These are phyloP conservation scores for Heteromurus nitidus DNA, from an alignment of 2,888 invertebrate genomes.

Conservation along the genomic window DNA sequence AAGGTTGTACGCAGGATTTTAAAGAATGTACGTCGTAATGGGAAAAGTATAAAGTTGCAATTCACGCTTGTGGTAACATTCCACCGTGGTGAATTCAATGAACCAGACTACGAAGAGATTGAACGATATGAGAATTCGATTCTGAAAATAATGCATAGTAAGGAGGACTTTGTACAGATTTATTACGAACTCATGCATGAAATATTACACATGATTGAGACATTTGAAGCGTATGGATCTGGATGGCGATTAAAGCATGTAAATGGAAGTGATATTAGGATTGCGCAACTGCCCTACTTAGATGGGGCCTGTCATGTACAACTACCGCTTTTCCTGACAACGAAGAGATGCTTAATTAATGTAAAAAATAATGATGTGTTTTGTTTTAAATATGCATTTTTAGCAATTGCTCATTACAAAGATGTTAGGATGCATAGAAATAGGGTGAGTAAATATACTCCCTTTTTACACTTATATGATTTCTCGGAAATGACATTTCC, in stretches of 20 bases:
- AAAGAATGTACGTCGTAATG: constrained; percentile 2
- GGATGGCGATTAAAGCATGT: constrained; percentile 22
- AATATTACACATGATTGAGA: constrained; percentile 8
- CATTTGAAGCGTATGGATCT: constrained; percentile 24
- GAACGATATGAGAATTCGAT: constrained; percentile 2
- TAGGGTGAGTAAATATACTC: not conserved
- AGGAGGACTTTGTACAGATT: not conserved
- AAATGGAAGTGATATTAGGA: constrained; percentile 16
- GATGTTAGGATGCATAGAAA: not conserved
- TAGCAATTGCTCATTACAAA: constrained; percentile 18
- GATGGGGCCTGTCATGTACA: not conserved
- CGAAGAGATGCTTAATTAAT: constrained; percentile 14
- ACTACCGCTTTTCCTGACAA: not conserved
- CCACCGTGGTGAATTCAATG: not conserved
- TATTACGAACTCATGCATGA: not conserved
- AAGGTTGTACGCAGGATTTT: not conserved
- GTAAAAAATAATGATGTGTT: constrained; percentile 18
- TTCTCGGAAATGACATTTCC: constrained; percentile 26
- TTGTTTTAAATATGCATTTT: constrained; percentile 42
- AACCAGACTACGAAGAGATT: not conserved
- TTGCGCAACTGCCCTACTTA: not conserved
- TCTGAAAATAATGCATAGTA: not conserved
- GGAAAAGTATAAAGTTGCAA: constrained; percentile 6
- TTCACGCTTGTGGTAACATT: constrained; percentile 9
- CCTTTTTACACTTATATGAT: constrained; percentile 16